Percentiles rank a stretch among this genome's conserved stretches.
Conservation (phyloP, 1,140 invertebrate species). For the Drosophila lowei region DNA sequence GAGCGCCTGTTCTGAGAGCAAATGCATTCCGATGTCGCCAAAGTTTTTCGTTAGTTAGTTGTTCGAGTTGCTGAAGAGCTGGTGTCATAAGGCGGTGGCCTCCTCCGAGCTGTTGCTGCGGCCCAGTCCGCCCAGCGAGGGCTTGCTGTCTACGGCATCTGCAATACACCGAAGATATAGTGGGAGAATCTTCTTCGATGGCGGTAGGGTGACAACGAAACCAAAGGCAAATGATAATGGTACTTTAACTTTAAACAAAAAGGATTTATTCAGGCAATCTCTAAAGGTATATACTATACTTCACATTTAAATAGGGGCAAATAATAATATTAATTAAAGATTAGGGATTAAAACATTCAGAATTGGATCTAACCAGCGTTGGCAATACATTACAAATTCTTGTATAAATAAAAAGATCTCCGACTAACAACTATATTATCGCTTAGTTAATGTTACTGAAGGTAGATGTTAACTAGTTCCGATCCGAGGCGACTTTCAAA, state of each 20-base stretch:
- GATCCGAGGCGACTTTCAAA: slow-evolving; percentile 55
- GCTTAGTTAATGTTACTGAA: slow-evolving; percentile 63
- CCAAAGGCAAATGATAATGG: slow-evolving; percentile 33
- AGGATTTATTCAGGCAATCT: slow-evolving; percentile 68
- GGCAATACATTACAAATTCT: slow-evolving; percentile 69
- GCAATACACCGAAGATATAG: slow-evolving; percentile 25
- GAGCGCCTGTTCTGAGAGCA: slow-evolving; percentile 70
- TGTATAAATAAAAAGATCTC: slow-evolving; percentile 58
- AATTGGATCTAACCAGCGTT: slow-evolving; percentile 56
- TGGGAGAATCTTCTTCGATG: not conserved
- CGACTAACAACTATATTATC: slow-evolving; percentile 69
- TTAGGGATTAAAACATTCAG: slow-evolving; percentile 54
- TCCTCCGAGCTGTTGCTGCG: slow-evolving; percentile 69
- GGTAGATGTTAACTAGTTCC: slow-evolving; percentile 80
- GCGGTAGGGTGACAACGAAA: not conserved
- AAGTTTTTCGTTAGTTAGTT: slow-evolving; percentile 83
- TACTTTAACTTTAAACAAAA: slow-evolving; percentile 60
- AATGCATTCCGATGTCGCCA: slow-evolving; percentile 76
- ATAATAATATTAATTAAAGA: slow-evolving; percentile 49
- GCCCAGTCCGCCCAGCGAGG: slow-evolving; percentile 40
- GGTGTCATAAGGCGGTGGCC: slow-evolving; percentile 82
- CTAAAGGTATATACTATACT: slow-evolving; percentile 43
- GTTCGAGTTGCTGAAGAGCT: slow-evolving; percentile 74
- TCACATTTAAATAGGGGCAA: slow-evolving; percentile 74
- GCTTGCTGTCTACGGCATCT: slow-evolving; percentile 61